Base-by-base conservation (phyloP, 2,113 vertebrate species). In the Aramus guarauna region DNA sequence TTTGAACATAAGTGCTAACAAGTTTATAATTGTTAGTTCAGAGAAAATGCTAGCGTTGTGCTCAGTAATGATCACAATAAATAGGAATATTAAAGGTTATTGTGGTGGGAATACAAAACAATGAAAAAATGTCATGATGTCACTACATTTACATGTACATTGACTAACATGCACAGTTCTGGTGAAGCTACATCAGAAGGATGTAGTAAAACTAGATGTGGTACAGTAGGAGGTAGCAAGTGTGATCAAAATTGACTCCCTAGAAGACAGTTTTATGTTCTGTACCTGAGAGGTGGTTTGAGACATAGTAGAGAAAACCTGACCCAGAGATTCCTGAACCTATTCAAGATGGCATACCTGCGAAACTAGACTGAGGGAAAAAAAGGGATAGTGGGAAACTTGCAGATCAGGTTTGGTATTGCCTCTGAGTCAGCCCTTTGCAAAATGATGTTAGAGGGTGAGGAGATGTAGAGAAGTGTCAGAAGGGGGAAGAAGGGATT, bases 301-400 rank as follows among this genome's bases (percentile, higher is more conserved):
- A 76, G 62, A 45, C 13, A 7, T 8, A 27, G 22, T 16, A 59
- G 67, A 41, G 43, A 55, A 90, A 77, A 53, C 16, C 5, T 68
- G 67, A 41, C 16, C 22, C 15, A 19, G 50, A 69, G 48, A 12
- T 77, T 73, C 8, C 59, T 63, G 41, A 59, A 14, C 24, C 9
- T 66, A 0, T 21, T 60, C 32, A 58, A 52, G 32, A 19, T 1
- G 1, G 2, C 1, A 2, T 30, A 26, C 5, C 11, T 19, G 21
- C 16, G 69, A 80, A 76, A 53, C 12, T 9, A 17, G 53, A 3
- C 39, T 19, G 55, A 45, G 11, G 10, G 6, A 6, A 41, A 9
- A 37, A 19, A 10, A 26, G 7, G 3, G 8, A 17, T 20, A 62
- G 50, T 10, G 37, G 29, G 53, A 67, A 81, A 50, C 12, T 14